Base-by-base conservation (phyloP, 2,797 vertebrate species). In the Amblyopsis hoosieri region DNA sequence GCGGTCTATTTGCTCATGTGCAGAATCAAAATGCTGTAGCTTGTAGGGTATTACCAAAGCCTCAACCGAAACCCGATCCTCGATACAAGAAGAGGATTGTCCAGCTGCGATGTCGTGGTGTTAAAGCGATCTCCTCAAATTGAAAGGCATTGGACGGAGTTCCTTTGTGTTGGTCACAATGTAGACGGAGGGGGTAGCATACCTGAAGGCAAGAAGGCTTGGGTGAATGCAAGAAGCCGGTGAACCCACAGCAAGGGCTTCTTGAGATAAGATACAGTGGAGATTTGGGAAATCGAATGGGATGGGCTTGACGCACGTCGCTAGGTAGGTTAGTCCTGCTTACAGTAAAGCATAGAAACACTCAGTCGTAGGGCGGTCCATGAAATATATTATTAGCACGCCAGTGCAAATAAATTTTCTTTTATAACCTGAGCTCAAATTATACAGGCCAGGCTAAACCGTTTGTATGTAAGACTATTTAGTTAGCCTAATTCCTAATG, bases 161-260 rank as follows among this genome's bases (percentile, higher is more conserved):
- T 79, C 75, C 85, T 91, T 91, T 91, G 90, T 91, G 87, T 83
- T 71, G 82, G 80, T 73, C 51, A 72, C 74, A 66, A 57, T 62
- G 67, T 54, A 67, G 61, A 31, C 54, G 45, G 13, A 31, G 46
- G 45, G 49, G 51, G 42, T 60, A 64, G 72, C 63, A 58, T 55
- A 74, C 75, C 86, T 74, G 78, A 66, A 71, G 68, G 60, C 54
- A 33, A 69, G 49, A 37, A 59, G 50, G 63, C 69, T 45, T 52
- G 60, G 12, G 42, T 51, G 51, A 45, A 48, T 4, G 62, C 10
- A 10, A 37, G 56, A 54, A 73, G 71, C 83, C 78, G 78, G 81
- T 65, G 57, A 46, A 73, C 72, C 83, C 85, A 76, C 76, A 50
- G 57, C 23, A 23, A 23, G 72, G 78, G 62, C 72, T 78, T 57